Conservation (phyloP, 1,140 invertebrate species). For the Drosophila bocki region DNA sequence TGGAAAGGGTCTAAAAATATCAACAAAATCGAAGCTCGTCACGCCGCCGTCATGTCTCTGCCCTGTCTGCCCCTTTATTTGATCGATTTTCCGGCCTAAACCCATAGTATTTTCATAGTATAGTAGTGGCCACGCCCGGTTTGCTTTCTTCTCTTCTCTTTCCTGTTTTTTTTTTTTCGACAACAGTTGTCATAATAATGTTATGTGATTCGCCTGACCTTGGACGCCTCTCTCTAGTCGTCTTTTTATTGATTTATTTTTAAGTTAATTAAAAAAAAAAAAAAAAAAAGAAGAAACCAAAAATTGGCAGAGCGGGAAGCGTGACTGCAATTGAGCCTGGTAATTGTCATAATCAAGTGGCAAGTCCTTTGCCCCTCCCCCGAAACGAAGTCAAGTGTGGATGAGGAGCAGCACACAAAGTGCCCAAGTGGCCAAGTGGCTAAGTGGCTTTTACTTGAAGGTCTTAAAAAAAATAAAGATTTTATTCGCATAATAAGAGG, state of each 20-base stretch:
- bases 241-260: constrained; percentile 69
- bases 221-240: constrained; percentile 34
- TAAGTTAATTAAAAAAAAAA: constrained; percentile 77
- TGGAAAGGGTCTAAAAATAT: constrained; percentile 57
- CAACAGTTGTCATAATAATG: constrained; percentile 70
- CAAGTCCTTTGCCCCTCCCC: background rate
- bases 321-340: constrained; percentile 46
- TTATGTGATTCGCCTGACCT: constrained; percentile 62
- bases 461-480: background rate
- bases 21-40: constrained; percentile 60
- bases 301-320: constrained; percentile 5
- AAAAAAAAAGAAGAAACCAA: background rate
- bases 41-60: constrained; percentile 32
- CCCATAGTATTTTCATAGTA: constrained; percentile 14
- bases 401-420: constrained; percentile 9
- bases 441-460: constrained; percentile 9
- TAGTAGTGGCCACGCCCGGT: constrained; percentile 32
- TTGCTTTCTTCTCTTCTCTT: background rate
- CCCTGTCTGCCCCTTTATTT: constrained; percentile 49
- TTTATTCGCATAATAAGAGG: too few relatives aligned
- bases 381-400: background rate
- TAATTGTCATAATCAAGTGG: constrained; percentile 62
- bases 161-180: background rate
- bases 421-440: constrained; percentile 16
- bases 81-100: constrained; percentile 66